phyloP scores from a whole-genome alignment of 2,888 invertebrate species.

The Brenthis daphne region DNA sequence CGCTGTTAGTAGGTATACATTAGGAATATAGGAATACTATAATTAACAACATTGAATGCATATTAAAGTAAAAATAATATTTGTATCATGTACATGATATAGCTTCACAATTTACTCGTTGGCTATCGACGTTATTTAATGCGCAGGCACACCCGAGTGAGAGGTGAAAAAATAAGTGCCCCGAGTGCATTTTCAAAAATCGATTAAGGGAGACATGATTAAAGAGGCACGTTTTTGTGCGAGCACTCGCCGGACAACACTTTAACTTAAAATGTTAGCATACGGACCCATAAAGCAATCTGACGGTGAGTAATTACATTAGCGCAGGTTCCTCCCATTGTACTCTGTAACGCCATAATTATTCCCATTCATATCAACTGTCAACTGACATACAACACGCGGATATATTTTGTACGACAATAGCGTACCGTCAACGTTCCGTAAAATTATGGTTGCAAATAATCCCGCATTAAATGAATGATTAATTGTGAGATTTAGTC shows the following conservation, averaged over 20 bases:
- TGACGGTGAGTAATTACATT: slow-evolving; percentile 70
- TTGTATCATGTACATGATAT: slow-evolving; percentile 21
- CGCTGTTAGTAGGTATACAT: too few relatives aligned
- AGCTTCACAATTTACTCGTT: slow-evolving; percentile 62
- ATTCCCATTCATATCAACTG: slow-evolving; percentile 56
- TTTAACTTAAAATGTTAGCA: slow-evolving; percentile 70
- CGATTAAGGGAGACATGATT: slow-evolving; percentile 76
- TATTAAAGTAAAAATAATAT: not conserved
- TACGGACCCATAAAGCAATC: slow-evolving; percentile 69
- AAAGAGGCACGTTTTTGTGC: slow-evolving; percentile 62
- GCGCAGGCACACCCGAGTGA: slow-evolving; percentile 44
- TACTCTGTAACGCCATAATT: slow-evolving; percentile 58
- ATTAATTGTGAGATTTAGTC: slow-evolving; percentile 29
- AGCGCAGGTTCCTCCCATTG: slow-evolving; percentile 61
- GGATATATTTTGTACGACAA: slow-evolving; percentile 50
- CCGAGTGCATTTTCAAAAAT: slow-evolving; percentile 66
- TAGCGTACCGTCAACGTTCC: slow-evolving; percentile 41
- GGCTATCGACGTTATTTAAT: slow-evolving; percentile 65
- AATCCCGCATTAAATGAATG: slow-evolving; percentile 36
- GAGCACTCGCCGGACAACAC: slow-evolving; percentile 48
- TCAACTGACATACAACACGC: slow-evolving; percentile 51
- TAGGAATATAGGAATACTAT: too few relatives aligned
- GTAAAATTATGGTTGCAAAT: slow-evolving; percentile 41
- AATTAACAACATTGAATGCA: too few relatives aligned
- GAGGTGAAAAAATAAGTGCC: slow-evolving; percentile 65